Evolutionary conservation across 1,140 invertebrate species (phyloP).

Genomic region (Musca vetustissima): DNA sequence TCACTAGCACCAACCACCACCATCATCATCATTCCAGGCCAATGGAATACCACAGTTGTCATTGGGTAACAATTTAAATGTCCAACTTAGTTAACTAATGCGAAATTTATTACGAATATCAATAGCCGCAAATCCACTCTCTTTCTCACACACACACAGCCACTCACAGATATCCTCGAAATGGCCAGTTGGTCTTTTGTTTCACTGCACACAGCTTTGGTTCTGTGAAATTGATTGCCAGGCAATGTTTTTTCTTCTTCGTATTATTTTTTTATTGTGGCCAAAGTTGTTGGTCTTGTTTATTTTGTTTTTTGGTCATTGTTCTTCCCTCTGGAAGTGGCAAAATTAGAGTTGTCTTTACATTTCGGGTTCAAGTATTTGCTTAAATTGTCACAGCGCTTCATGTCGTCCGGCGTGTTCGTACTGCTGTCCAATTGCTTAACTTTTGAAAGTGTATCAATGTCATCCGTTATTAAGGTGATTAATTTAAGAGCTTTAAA

Average conservation of each 20-base stretch:
- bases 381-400: conserved; percentile 5
- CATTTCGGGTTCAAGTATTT: conserved; percentile 6
- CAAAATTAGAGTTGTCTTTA: neutral
- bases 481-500: conserved; percentile 18
- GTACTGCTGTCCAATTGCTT: conserved; percentile 15
- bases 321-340: neutral
- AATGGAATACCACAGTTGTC: too few species aligned
- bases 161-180: neutral
- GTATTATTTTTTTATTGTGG: too few species aligned
- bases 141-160: neutral
- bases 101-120: conserved; percentile 30
- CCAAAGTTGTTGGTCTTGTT: neutral
- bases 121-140: conserved; percentile 10
- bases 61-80: conserved; percentile 29
- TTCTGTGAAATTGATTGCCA: neutral
- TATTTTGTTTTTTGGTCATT: neutral
- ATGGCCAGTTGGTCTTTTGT: neutral
- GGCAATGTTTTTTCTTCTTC: neutral
- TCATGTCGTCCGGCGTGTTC: too few species aligned
- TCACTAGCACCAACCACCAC: too few species aligned
- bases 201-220: neutral
- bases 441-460: conserved; percentile 10
- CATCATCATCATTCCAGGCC: too few species aligned
- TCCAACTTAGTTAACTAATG: conserved; percentile 31
- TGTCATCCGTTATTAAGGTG: conserved; percentile 7